Percentiles rank a stretch among this genome's conserved stretches.
phyloP scores from a whole-genome alignment of 2,113 vertebrate genomes.

The Onychorhynchus coronatus region DNA sequence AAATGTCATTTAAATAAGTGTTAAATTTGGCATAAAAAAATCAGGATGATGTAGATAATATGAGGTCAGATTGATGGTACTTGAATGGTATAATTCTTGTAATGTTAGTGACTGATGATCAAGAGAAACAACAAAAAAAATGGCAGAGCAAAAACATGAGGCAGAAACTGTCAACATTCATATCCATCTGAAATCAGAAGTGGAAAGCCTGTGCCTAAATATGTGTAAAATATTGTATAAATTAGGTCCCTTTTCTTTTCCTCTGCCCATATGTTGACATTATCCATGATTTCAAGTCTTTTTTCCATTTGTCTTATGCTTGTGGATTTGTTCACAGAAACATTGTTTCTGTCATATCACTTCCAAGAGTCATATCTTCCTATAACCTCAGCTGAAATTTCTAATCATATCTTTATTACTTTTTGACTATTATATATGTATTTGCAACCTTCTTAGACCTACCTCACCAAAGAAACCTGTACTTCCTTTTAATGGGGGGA shows the following conservation, averaged over 20 bases:
- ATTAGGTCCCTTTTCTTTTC: background rate
- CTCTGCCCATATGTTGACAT: background rate
- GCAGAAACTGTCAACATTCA: background rate
- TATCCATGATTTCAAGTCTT: background rate
- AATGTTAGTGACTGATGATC: background rate
- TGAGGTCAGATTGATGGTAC: background rate
- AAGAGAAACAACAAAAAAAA: background rate
- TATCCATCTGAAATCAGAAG: background rate
- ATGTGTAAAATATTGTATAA: background rate
- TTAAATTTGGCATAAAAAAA: conserved; percentile 21
- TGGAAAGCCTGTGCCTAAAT: background rate
- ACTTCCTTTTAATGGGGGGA: fast-evolving
- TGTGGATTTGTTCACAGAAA: background rate
- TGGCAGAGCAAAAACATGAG: background rate
- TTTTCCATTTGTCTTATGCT: background rate
- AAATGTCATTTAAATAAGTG: background rate
- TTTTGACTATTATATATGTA: background rate
- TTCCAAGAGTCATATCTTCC: background rate
- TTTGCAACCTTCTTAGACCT: background rate
- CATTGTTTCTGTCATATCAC: background rate
- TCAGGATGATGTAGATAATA: background rate
- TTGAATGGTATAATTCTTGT: background rate
- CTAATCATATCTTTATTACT: background rate
- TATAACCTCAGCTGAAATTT: background rate
- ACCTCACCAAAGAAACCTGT: background rate